Evolutionary conservation across 2,797 vertebrate genomes (phyloP), one percentile per base, ranked within the genome.

Genomic region (Knipowitschia caucasica): DNA sequence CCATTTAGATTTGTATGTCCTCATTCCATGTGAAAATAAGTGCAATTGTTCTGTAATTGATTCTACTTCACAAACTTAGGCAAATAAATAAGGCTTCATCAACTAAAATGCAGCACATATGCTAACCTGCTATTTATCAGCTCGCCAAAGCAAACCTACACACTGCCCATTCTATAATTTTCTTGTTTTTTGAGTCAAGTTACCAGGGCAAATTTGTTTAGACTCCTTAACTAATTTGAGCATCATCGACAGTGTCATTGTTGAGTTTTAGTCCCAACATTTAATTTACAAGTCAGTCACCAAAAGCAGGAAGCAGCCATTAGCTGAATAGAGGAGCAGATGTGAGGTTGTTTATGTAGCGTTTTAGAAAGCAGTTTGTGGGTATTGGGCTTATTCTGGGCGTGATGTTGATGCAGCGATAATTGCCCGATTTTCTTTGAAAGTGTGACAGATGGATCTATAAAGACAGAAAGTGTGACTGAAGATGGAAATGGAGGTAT

Each of bases 361-460:
- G 27, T 47, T 47, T 47, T 47, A 20, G 34, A 25, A 25, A 27
- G 35, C 15, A 3, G 14, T 14, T 20, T 25, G 39, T 18, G 9
- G 20, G n/a, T 21, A 39, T 18, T 52, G n/a, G 17, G 50, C 31
- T 38, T 8, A 39, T 52, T 38, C 27, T 17, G 14, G 50, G 59
- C 56, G 56, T 62, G 27, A 59, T 38, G 51, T 64, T 51, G 47
- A 53, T 49, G 26, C 15, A 44, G 36, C 15, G 23, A 43, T 51
- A 26, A 46, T 44, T 24, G 35, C 44, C 44, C 20, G 44, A 46
- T 29, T 46, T 46, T 15, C 15, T 46, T 46, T 46, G 44, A 46
- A 46, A 26, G 26, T 46, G 26, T 46, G 44, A 46, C 44, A 46
- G 44, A 46, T 46, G 44, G 44, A 46, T 29, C 44, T 20, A 46